Conservation (phyloP, 1,140 invertebrate species). For the Tetramorium simillimum region DNA sequence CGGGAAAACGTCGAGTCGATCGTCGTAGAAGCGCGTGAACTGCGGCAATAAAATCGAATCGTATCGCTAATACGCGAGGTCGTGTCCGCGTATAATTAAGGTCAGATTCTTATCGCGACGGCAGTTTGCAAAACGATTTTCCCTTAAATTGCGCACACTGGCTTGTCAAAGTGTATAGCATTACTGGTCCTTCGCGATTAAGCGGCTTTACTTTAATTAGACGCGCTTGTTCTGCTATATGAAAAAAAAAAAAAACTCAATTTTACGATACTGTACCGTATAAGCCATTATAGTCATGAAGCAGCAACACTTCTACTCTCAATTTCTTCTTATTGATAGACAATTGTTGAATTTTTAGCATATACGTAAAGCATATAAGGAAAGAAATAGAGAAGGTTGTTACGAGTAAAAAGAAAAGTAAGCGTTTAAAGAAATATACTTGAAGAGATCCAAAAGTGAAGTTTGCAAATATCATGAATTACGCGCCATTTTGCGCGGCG, state of each 20-base stretch:
- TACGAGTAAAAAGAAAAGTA: slow-evolving; percentile 34
- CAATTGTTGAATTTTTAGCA: slow-evolving; percentile 54
- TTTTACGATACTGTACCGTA: slow-evolving; percentile 28
- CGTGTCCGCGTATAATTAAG: slow-evolving; percentile 18
- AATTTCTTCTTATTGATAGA: slow-evolving; percentile 44
- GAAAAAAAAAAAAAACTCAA: slow-evolving; percentile 37
- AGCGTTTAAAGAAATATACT: slow-evolving; percentile 30
- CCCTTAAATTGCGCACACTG: slow-evolving; percentile 12
- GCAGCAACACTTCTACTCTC: slow-evolving; percentile 38
- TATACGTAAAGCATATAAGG: slow-evolving; percentile 5
- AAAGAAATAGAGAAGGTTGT: slow-evolving; percentile 18
- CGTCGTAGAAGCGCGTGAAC: slow-evolving; percentile 52
- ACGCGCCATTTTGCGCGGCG: slow-evolving; percentile 43
- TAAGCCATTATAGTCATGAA: slow-evolving; percentile 40
- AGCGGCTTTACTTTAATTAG: slow-evolving; percentile 55
- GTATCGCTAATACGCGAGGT: slow-evolving; percentile 40
- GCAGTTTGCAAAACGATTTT: slow-evolving; percentile 41
- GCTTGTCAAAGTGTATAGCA: slow-evolving; percentile 16
- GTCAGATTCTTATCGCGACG: slow-evolving; percentile 27
- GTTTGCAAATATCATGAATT: slow-evolving; percentile 41
- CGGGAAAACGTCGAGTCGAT: slow-evolving; percentile 61
- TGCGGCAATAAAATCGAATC: slow-evolving; percentile 67
- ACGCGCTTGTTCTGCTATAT: slow-evolving; percentile 35
- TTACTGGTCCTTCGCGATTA: slow-evolving; percentile 28
- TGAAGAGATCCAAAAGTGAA: slow-evolving; percentile 20